Evolutionary conservation across 2,888 invertebrate genomes (phyloP), one percentile per base, ranked within the genome.

Genomic region (Cephus pulcher): DNA sequence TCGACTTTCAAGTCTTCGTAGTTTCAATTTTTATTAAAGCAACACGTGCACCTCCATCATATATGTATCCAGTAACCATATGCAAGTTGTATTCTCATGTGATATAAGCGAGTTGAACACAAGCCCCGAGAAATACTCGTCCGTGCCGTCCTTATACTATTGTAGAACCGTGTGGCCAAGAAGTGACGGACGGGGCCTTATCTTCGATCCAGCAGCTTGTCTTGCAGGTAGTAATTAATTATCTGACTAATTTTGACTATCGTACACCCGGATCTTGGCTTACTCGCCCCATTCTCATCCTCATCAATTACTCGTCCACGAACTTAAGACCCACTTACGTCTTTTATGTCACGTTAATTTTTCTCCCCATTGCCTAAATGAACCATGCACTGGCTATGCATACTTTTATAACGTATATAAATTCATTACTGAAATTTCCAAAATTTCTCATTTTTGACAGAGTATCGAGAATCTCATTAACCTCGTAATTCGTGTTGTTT

Each of bases 161-260:
- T 35, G 35, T 35, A 56, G 71, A 71, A 71, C 32, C 71, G 71
- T 71, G 71, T 34, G 71, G 71, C 71, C 32, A 34, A 32, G 71
- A 71, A 71, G 30, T 71, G 71, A 71, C 71, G 71, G 71, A 71
- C 71, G 71, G 71, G 30, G 71, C 71, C 71, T 71, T 71, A 71
- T 71, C 71, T 71, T 34, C 71, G 32, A 71, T 71, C 71, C 71
- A 34, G 71, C 32, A 71, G 71, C 71, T 71, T 71, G 71, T 71
- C 71, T 71, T 71, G 71, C 71, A 71, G 32, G 71, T 34, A 34
- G 71, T 71, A 71, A 71, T 71, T 71, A 71, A 71, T 71, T 71
- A 71, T 71, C 71, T 34, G 71, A 71, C 71, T 71, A 71, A 71
- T 71, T 71, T 71, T 71, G 71, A 71, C 71, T 71, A 71, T 71